A percentile compares a stretch with the other conserved stretches of the same genome.
Conservation (phyloP, 1,140 invertebrate species). For the Temnothorax longispinosus region DNA sequence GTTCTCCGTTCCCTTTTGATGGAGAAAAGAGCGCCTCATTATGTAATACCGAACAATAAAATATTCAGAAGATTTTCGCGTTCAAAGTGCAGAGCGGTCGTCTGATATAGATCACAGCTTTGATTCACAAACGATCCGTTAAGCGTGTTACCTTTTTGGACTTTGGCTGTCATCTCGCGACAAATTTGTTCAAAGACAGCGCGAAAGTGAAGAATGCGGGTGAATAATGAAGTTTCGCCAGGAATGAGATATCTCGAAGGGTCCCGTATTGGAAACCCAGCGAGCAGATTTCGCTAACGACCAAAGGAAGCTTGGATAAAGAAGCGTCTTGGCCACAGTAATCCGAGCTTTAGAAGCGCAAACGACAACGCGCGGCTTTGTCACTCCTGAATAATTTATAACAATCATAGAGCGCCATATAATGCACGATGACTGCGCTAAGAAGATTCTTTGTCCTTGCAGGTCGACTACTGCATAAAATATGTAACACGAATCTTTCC, state of each 20-base stretch:
- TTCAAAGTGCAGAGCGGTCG: neutral
- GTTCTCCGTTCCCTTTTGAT: neutral
- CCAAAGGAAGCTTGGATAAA: conserved; percentile 49
- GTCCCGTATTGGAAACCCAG: conserved; percentile 65
- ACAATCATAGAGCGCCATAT: neutral
- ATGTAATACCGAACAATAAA: conserved; percentile 35
- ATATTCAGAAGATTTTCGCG: conserved; percentile 15
- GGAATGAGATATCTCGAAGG: conserved; percentile 37
- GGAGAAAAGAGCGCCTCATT: conserved; percentile 22
- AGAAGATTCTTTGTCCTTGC: neutral
- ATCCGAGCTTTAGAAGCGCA: conserved; percentile 9
- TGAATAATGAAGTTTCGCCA: conserved; percentile 67
- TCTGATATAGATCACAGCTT: neutral
- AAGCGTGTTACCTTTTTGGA: conserved; percentile 31
- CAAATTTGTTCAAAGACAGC: conserved; percentile 54
- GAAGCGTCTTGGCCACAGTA: conserved; percentile 1
- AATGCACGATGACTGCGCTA: neutral
- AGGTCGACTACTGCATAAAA: neutral
- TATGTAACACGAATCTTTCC: neutral
- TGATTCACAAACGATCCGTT: conserved; percentile 55
- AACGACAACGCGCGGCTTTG: conserved; percentile 2
- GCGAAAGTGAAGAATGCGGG: conserved; percentile 61
- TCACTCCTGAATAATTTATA: conserved; percentile 32
- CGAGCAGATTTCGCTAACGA: conserved; percentile 2
- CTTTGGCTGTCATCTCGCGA: conserved; percentile 8